Conservation (phyloP, 2,797 vertebrate genomes). For the Syngnathus rostellatus region DNA sequence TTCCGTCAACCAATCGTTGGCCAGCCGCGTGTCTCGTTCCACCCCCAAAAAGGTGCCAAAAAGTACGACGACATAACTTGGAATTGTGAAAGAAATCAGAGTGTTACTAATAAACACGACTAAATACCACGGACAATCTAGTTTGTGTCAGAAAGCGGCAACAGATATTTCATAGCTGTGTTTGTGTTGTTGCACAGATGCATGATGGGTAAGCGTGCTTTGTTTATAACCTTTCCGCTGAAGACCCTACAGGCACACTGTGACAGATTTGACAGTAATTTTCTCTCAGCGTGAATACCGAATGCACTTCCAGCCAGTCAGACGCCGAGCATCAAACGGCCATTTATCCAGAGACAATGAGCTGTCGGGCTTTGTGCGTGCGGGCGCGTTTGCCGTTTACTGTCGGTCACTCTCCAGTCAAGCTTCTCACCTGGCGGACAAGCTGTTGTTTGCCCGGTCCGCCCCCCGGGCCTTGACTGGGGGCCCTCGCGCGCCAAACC, state of each 20-base stretch:
- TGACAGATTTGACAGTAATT: slow-evolving; percentile 50
- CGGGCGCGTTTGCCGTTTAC: slow-evolving; percentile 22
- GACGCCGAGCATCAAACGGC: slow-evolving; percentile 27
- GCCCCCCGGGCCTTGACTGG: slow-evolving; percentile 43
- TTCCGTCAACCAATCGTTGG: neutral
- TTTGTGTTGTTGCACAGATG: slow-evolving; percentile 11
- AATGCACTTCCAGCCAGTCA: slow-evolving; percentile 41
- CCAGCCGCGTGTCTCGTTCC: neutral
- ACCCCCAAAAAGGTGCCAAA: neutral
- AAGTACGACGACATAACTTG: neutral
- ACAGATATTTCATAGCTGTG: slow-evolving; percentile 1
- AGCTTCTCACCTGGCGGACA: slow-evolving; percentile 53
- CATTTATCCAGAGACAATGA: slow-evolving; percentile 43
- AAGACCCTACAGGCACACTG: slow-evolving; percentile 35
- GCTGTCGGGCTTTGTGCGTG: slow-evolving; percentile 21
- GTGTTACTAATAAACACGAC: neutral
- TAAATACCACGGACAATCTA: neutral
- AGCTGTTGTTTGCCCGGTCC: slow-evolving; percentile 57
- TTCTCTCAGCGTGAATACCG: slow-evolving; percentile 45
- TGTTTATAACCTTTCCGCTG: slow-evolving; percentile 45
- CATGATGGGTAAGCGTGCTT: neutral
- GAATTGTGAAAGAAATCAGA: neutral
- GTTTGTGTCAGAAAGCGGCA: slow-evolving; percentile 13
- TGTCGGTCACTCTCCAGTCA: slow-evolving; percentile 33
- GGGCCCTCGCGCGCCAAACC: slow-evolving; percentile 50